These are phyloP conservation scores for Drosophila tsacasi DNA, from an alignment of 1,140 invertebrate species.

Conservation along the genomic window DNA sequence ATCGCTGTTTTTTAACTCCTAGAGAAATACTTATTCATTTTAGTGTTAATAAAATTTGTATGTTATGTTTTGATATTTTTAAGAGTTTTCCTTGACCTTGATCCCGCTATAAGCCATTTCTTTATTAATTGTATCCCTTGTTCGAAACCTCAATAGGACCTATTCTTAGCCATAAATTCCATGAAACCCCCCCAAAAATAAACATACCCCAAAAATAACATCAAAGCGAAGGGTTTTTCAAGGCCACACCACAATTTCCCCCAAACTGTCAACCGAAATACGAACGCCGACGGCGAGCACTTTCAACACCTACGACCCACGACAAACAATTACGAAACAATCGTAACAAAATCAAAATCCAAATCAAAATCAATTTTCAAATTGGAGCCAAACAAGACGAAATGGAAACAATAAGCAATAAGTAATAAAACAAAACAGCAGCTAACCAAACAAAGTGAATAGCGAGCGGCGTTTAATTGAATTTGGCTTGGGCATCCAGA, in stretches of 20 bases:
- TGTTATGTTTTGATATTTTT: too few relatives aligned
- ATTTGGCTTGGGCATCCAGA: conserved; percentile 31
- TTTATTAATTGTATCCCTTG: too few relatives aligned
- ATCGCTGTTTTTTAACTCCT: too few relatives aligned
- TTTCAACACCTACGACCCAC: conserved; percentile 70
- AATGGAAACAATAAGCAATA: conserved; percentile 41
- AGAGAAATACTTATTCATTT: too few relatives aligned
- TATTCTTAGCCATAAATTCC: conserved; percentile 16
- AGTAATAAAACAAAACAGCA: conserved; percentile 53
- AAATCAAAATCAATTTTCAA: conserved; percentile 58
- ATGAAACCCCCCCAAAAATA: conserved; percentile 13
- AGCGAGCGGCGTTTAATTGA: conserved; percentile 51
- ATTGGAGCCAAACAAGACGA: conserved; percentile 62
- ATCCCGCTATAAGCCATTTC: neutral
- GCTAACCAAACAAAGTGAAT: conserved; percentile 66
- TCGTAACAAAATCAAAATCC: conserved; percentile 56
- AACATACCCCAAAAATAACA: conserved; percentile 17
- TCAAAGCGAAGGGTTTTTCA: conserved; percentile 50
- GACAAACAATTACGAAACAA: conserved; percentile 70
- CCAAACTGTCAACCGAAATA: conserved; percentile 62
- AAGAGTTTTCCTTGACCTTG: neutral
- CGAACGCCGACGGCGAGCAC: conserved; percentile 21
- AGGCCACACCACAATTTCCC: conserved; percentile 47
- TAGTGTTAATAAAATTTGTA: too few relatives aligned
- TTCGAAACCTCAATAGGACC: neutral